Conservation (phyloP, 1,140 invertebrate species). For the Protaetia brevitarsis region DNA sequence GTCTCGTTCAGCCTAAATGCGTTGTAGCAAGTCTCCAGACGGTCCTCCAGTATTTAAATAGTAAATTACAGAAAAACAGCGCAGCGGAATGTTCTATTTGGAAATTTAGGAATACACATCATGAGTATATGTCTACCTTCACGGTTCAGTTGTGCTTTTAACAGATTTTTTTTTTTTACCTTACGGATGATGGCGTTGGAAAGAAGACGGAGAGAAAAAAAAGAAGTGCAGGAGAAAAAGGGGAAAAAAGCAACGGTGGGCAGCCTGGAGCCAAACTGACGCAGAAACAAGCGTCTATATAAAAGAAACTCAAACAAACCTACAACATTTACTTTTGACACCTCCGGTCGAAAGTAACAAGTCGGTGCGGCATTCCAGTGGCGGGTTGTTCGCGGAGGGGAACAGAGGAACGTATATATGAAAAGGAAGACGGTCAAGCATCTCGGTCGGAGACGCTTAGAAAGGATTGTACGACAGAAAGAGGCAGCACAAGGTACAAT, state of each 20-base stretch:
- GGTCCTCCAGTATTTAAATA: constrained; percentile 6
- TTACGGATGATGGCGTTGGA: not conserved
- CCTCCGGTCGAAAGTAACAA: constrained; percentile 45
- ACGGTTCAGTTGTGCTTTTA: not conserved
- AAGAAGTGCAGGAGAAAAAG: constrained; percentile 2
- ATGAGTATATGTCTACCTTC: constrained; percentile 10
- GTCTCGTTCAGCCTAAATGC: no score
- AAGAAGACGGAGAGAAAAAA: not conserved
- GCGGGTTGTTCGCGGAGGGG: constrained; percentile 26
- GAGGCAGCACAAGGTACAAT: constrained; percentile 39
- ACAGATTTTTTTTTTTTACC: not conserved
- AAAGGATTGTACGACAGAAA: constrained; percentile 9
- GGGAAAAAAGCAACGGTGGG: not conserved
- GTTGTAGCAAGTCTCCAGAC: no score
- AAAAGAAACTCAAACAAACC: constrained; percentile 39
- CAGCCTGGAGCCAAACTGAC: constrained; percentile 20
- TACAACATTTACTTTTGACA: constrained; percentile 44
- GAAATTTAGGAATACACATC: constrained; percentile 16
- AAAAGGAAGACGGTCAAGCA: not conserved
- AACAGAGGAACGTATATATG: not conserved
- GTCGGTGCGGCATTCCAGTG: constrained; percentile 41
- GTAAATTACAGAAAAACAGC: constrained; percentile 11
- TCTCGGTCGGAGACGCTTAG: constrained; percentile 18
- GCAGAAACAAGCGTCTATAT: constrained; percentile 20
- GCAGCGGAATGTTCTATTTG: constrained; percentile 11